phyloP scores from a whole-genome alignment of 2,113 vertebrate species.

The Camelus dromedarius region DNA sequence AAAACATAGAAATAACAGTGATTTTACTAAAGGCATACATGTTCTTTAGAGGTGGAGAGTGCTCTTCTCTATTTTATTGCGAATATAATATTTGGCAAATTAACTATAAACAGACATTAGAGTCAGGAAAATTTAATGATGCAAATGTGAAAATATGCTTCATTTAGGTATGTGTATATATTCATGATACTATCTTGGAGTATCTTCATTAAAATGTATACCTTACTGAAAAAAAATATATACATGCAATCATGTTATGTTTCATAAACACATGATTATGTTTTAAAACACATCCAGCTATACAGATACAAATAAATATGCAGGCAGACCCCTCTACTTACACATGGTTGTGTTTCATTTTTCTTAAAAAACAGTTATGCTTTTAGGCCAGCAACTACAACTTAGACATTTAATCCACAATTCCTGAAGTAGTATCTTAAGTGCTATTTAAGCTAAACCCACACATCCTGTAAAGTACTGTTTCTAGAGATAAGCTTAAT shows the following conservation, averaged over 20 bases:
- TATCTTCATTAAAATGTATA: conserved; percentile 61
- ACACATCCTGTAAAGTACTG: background rate
- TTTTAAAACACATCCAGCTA: conserved; percentile 59
- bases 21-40: background rate
- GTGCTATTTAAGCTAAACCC: conserved; percentile 7
- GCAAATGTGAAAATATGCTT: conserved; percentile 56
- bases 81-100: conserved; percentile 18
- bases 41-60: background rate
- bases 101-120: background rate
- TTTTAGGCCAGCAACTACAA: conserved; percentile 38
- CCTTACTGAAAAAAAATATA: conserved; percentile 41
- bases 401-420: conserved; percentile 42
- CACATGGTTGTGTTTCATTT: background rate
- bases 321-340: background rate
- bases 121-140: conserved; percentile 22
- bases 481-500: conserved; percentile 27
- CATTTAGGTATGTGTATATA: background rate
- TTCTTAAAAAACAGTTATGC: background rate
- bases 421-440: background rate
- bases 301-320: background rate
- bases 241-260: background rate
- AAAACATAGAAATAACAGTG: background rate
- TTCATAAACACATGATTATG: conserved; percentile 63
- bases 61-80: background rate
- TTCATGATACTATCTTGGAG: background rate